Base-by-base conservation (phyloP, 2,797 vertebrate genomes). In the Cygnus olor region DNA sequence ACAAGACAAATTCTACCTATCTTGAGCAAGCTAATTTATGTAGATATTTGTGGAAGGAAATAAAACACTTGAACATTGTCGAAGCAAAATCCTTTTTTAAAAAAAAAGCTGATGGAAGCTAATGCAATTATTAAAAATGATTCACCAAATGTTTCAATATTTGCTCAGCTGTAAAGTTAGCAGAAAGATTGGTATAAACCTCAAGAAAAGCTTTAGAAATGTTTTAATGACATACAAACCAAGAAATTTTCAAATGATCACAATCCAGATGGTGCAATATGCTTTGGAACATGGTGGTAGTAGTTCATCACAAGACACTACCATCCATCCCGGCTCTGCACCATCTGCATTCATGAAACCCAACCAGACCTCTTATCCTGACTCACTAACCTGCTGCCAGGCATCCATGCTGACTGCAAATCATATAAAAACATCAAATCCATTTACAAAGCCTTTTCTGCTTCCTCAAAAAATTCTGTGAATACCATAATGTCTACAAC, bases 191-290 rank as follows among this genome's bases (percentile, higher is more conserved):
- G 32, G 56, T 94, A 86, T 61, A 82, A 93, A 90, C 74, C 68
- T 53, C 66, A 72, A 93, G 77, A 51, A 91, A 94, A 90, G 88
- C 68, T 87, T 93, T 74, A 94, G 90, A 90, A 94, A 87, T 88
- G 44, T 77, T 96, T 93, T 88, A 95, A 91, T 91, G 90, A 82
- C 80, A 89, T 77, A 63, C 49, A 96, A 93, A 80, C 68, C 69
- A 94, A 51, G 84, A 91, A 80, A 80, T 93, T 84, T 96, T 96
- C 80, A 94, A 90, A 82, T 58, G 10, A 90, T 96, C 85, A 80
- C 74, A 71, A 96, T 93, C 93, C 95, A 96, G 90, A 96, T 94
- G 94, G 95, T 93, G 80, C 83, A 90, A 27, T 91, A 93, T 82
- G 83, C 71, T 85, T 87, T 94, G 85, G 78, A 80, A 87, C 19